Percentiles rank a stretch among this genome's conserved stretches.
phyloP scores from a whole-genome alignment of 2,797 vertebrate species.

The Neoniphon sammara region DNA sequence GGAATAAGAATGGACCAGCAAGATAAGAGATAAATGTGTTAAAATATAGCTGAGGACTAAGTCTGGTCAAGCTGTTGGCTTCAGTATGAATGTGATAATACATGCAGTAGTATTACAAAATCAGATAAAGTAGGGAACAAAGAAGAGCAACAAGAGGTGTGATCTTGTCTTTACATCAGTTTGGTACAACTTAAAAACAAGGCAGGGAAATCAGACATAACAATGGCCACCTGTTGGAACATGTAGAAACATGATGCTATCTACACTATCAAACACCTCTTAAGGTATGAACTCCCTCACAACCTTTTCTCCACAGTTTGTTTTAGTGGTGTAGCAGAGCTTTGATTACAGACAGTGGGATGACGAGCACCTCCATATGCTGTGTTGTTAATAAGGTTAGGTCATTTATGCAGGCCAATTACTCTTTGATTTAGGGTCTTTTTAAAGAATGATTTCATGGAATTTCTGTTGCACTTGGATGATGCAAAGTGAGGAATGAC shows the following conservation, averaged over 20 bases:
- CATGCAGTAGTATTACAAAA: not conserved
- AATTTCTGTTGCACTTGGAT: no score
- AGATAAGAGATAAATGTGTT: no score
- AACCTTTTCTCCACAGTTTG: conserved; percentile 27
- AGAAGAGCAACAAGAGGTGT: conserved; percentile 20
- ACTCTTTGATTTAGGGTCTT: no score
- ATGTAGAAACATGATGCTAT: conserved; percentile 49
- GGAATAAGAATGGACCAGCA: no score
- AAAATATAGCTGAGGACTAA: not conserved
- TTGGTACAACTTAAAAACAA: conserved; percentile 58
- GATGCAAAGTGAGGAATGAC: no score
- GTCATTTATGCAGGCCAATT: not conserved
- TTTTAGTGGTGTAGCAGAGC: conserved; percentile 4
- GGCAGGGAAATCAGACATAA: conserved; percentile 42
- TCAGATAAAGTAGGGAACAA: not conserved
- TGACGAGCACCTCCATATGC: not conserved
- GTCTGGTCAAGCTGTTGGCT: not conserved
- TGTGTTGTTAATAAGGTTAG: not conserved
- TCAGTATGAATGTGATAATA: not conserved
- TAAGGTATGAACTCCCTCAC: conserved; percentile 29
- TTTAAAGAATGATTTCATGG: no score
- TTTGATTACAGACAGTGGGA: not conserved
- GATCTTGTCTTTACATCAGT: conserved; percentile 48
- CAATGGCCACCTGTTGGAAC: conserved; percentile 53
- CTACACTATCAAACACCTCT: conserved; percentile 40